Evolutionary conservation across 2,888 invertebrate genomes (phyloP), one percentile per base, ranked within the genome.

Genomic region (Ypsolopha sequella): DNA sequence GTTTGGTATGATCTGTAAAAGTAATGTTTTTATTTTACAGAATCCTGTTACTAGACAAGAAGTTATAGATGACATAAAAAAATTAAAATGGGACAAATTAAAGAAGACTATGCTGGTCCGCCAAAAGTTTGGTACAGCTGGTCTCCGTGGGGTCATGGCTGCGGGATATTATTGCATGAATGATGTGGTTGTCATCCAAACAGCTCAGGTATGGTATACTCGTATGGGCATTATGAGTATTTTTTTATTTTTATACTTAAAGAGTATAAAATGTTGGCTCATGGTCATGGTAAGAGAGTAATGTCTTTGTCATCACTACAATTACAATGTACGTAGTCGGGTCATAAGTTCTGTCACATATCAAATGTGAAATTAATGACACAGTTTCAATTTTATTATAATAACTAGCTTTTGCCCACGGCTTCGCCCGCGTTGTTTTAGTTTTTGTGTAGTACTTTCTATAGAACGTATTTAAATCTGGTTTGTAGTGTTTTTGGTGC

Each of bases 141-240:
- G 99, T 0, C 85, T 99, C 36, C 90, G 99, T 56, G 96, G 94
- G 0, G 88, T 88, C 57, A 99, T 99, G 99, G 94, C 92, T 13
- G 93, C 97, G 11, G 99, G 99, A 0, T 98, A 94, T 76, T 91
- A 90, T 58, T 92, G 93, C 56, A 96, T 99, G 95, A 99, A 99
- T 76, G 99, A 99, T 76, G 88, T 99, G 45, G 97, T 98, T 0
- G 95, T 96, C 0, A 89, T 99, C 48, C 99, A 99, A 82, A 97
- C 98, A 1, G 93, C 93, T 1, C 96, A 98, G 75, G 87, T 87
- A 52, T 14, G 6, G 34, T 46, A n/a, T n/a, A n/a, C n/a, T n/a
- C n/a, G n/a, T 36, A 34, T 39, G 35, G 39, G 39, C 6, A 45
- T 48, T 49, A 51, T 36, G 33, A 41, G 34, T 36, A 50, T 50